Base-by-base conservation (phyloP, 2,797 vertebrate species). In the Notolepis coatsorum region DNA sequence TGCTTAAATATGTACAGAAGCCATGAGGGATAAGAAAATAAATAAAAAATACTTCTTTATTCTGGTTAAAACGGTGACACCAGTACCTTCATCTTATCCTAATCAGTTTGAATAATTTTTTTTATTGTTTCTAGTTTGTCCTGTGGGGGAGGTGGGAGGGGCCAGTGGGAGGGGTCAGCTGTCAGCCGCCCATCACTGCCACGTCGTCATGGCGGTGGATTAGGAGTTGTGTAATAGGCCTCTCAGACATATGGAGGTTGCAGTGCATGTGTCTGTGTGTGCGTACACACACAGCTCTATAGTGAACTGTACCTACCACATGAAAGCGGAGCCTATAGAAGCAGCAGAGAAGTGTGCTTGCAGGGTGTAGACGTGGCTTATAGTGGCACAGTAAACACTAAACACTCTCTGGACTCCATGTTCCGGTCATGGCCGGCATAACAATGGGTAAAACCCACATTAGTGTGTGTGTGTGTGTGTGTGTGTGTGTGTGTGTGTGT, bases 181-280 rank as follows among this genome's bases (percentile, higher is more conserved):
- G 75, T 85, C 81, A 63, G 69, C 76, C 7, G 39, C 65, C 46
- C 52, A 10, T 82, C 81, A 73, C 6, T 24, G 2, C 33, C 84
- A 79, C 82, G 75, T 74, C 62, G 72, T 64, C 74, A 75, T 72
- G 30, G 50, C 42, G 56, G 30, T 48, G 74, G 45, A 45, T 33
- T 49, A 61, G 73, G 81, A 83, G 77, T 81, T 27, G 60, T 0
- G 24, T 75, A 82, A 64, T 27, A 49, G 4, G 62, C 33, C 69
- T 61, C 21, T 27, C 37, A 62, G 61, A 56, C 51, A 17, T 55
- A 50, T 3, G 38, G 27, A 12, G 28, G 17, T 33, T 21, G 28
- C 4, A n/a, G 18, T 37, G 33, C 33, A 37, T 65, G 23, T 61
- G 57, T 30, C 43, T 47, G 5, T 2, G 28, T 27, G 30, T 20